These are phyloP conservation scores for Bradypus variegatus DNA, from an alignment of 2,797 vertebrate genomes.

Conservation along the genomic window DNA sequence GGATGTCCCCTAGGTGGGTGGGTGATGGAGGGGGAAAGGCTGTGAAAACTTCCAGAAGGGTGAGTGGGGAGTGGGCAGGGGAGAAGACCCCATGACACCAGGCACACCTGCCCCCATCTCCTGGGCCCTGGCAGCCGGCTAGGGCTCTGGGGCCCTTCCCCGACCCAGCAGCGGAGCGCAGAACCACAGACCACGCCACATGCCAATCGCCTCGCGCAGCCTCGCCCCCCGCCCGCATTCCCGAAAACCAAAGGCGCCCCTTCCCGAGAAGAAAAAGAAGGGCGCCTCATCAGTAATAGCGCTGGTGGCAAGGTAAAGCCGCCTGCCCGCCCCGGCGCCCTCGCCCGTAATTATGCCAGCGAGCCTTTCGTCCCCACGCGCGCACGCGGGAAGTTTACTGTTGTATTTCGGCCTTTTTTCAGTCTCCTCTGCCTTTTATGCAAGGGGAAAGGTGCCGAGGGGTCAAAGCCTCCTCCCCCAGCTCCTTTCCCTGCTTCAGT, in stretches of 20 bases:
- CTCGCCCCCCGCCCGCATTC: not conserved
- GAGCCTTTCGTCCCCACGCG: conserved; percentile 59
- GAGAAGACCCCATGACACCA: accelerated
- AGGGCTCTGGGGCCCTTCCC: not conserved
- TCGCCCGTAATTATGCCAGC: conserved; percentile 69
- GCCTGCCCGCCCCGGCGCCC: conserved; percentile 52
- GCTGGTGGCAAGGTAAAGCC: conserved; percentile 71
- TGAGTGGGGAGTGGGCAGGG: not conserved
- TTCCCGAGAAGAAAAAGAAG: conserved; percentile 54
- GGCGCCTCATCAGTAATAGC: conserved; percentile 60
- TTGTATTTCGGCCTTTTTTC: conserved; percentile 68
- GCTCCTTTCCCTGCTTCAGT: conserved; percentile 74
- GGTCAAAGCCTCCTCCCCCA: conserved; percentile 78
- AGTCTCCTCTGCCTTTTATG: conserved; percentile 69
- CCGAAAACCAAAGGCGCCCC: conserved; percentile 48
- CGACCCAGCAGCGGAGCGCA: not conserved
- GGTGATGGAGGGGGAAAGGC: not conserved
- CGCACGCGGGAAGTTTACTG: conserved; percentile 67
- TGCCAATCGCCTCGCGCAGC: conserved; percentile 37
- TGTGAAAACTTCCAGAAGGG: not conserved
- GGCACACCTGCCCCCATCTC: not conserved
- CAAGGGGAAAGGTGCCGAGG: conserved; percentile 74
- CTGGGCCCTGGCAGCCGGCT: not conserved
- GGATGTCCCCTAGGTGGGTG: not conserved
- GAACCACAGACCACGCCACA: conserved; percentile 34